phyloP scores from a whole-genome alignment of 2,113 vertebrate species.

The Donacobius atricapilla region DNA sequence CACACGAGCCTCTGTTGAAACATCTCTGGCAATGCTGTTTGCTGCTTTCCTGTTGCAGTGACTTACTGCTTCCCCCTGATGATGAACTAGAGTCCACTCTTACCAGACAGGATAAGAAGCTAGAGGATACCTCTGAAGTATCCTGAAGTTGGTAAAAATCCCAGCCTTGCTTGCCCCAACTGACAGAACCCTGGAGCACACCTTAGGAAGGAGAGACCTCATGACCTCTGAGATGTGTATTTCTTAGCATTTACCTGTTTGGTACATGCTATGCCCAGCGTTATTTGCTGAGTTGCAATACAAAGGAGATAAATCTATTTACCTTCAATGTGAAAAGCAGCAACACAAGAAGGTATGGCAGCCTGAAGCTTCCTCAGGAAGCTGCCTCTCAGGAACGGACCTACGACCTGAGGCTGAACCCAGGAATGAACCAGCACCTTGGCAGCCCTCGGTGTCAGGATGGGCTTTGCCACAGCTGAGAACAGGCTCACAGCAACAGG shows the following conservation, averaged over 20 bases:
- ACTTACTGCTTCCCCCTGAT: neutral
- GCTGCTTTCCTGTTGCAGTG: neutral
- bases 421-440: neutral
- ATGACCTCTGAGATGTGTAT: accelerated
- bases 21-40: neutral
- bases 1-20: accelerated
- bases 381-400: neutral
- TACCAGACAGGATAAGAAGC: neutral
- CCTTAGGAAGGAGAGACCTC: neutral
- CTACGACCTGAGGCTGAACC: neutral
- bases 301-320: neutral
- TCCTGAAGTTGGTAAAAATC: neutral
- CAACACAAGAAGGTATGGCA: neutral
- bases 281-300: accelerated
- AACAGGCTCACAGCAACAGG: no score
- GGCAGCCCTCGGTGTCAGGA: neutral
- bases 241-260: accelerated
- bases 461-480: accelerated
- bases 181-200: neutral
- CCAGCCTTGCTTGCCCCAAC: neutral
- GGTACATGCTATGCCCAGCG: accelerated
- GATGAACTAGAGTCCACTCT: neutral
- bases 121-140: neutral
- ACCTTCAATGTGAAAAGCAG: neutral
- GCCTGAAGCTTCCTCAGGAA: slow-evolving; percentile 14